Evolutionary conservation across 1,140 invertebrate genomes (phyloP), one percentile per base, ranked within the genome.

Genomic region (Hycleus cichorii): DNA sequence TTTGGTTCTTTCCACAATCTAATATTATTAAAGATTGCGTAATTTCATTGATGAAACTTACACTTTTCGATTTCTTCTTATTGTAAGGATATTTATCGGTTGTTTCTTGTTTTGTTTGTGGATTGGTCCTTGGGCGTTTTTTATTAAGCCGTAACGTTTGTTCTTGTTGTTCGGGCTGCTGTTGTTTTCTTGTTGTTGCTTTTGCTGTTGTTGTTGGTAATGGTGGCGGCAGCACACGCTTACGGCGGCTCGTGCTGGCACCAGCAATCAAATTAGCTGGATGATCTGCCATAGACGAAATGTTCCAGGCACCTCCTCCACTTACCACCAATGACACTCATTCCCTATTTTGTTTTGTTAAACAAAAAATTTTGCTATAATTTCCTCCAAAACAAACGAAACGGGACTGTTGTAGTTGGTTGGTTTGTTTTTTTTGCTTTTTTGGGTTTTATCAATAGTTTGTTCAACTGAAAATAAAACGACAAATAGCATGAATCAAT

Each of bases 271-370:
- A 54, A 65, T 72, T 73, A 74, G 68, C 72, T 72, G 71, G 67
- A 72, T 32, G 32, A 32, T 73, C 71, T 71, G 73, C 73, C 72
- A 73, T 74, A 73, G 73, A 73, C 72, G 71, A 71, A 72, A 65
- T 62, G 70, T 71, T 71, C 67, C 64, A 66, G 64, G 66, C 66
- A 64, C 69, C 65, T 65, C 69, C 65, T 65, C 68, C 67, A 67
- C 67, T 69, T 70, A 69, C 62, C 64, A 68, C 62, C 64, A 68
- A 66, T 64, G 68, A 72, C 72, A 71, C 68, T 67, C 72, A 73
- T 73, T 73, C 66, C 71, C 72, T 69, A 66, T 43, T 63, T 57
- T 62, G 26, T 55, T 54, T 63, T 59, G 60, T 58, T 61, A 48
- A 58, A 64, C 18, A 18, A 18, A 18, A 18, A 18, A 18, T 18